These are phyloP conservation scores for Neofelis nebulosa DNA, from an alignment of 2,113 vertebrate genomes.

Conservation along the genomic window DNA sequence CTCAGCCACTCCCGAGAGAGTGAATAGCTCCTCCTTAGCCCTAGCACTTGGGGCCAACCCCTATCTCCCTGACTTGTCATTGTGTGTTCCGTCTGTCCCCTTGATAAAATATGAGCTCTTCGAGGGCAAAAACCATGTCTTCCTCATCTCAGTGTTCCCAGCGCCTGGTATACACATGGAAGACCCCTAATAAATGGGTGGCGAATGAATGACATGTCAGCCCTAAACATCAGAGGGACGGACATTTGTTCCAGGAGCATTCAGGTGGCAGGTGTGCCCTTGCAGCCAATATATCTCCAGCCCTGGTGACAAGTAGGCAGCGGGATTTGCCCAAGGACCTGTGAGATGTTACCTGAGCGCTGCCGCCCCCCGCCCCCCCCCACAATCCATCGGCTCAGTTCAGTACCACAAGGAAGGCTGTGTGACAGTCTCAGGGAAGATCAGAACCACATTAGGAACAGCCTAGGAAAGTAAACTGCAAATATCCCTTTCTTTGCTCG, in stretches of 20 bases:
- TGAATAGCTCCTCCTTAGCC: not conserved
- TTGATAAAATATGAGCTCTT: conserved; percentile 52
- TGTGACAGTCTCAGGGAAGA: not conserved
- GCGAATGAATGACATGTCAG: conserved; percentile 40
- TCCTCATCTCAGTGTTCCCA: conserved; percentile 48
- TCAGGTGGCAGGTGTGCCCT: not conserved
- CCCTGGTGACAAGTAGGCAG: conserved; percentile 51
- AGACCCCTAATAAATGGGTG: conserved; percentile 51
- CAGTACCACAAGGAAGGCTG: conserved; percentile 23
- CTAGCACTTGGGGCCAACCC: not conserved
- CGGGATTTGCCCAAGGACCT: not conserved
- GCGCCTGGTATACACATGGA: not conserved
- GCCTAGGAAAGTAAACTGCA: conserved; percentile 46
- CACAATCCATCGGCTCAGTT: not conserved
- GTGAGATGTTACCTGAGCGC: conserved; percentile 32
- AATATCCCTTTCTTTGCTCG: conserved; percentile 54
- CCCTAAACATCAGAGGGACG: conserved; percentile 29
- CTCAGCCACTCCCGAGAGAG: not conserved
- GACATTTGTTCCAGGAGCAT: conserved; percentile 36
- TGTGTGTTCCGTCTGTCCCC: not conserved
- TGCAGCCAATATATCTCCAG: conserved; percentile 57
- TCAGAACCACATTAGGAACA: not conserved
- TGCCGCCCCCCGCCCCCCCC: not conserved
- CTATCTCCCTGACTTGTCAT: not conserved
- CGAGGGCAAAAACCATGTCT: conserved; percentile 1